A percentile compares a stretch with the other conserved stretches of the same genome.
Evolutionary conservation across 2,113 vertebrate species (phyloP).

Genomic region (Willisornis vidua): DNA sequence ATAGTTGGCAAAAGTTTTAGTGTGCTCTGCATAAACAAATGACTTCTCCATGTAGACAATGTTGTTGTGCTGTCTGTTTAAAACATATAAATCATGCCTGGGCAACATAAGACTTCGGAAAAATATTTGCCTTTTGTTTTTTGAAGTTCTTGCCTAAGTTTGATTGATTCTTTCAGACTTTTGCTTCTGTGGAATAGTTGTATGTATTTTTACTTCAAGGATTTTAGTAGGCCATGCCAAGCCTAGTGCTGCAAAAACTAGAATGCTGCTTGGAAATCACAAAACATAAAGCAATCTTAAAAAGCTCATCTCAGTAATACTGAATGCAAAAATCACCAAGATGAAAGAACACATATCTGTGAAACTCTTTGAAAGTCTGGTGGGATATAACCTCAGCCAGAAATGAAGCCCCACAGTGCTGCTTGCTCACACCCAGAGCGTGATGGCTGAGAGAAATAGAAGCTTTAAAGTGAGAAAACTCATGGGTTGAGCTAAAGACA

Average conservation of each 20-base stretch:
- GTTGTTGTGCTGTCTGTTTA: not conserved
- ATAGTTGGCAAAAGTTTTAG: not conserved
- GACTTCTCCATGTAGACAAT: not conserved
- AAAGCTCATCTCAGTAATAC: not conserved
- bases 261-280: not conserved
- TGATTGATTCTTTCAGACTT: not conserved
- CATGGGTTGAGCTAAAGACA: fast-evolving
- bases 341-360: not conserved
- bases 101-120: not conserved
- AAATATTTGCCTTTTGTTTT: not conserved
- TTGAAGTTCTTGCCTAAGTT: not conserved
- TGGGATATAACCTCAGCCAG: not conserved
- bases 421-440: fast-evolving
- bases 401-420: not conserved
- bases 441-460: not conserved
- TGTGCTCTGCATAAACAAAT: not conserved
- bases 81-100: not conserved
- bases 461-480: not conserved
- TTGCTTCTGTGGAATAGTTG: not conserved
- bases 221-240: not conserved
- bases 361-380: not conserved
- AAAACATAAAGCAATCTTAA: not conserved
- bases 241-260: not conserved
- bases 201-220: not conserved
- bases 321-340: not conserved